phyloP scores from a whole-genome alignment of 2,888 invertebrate species.

The Sminthurinus aureus region DNA sequence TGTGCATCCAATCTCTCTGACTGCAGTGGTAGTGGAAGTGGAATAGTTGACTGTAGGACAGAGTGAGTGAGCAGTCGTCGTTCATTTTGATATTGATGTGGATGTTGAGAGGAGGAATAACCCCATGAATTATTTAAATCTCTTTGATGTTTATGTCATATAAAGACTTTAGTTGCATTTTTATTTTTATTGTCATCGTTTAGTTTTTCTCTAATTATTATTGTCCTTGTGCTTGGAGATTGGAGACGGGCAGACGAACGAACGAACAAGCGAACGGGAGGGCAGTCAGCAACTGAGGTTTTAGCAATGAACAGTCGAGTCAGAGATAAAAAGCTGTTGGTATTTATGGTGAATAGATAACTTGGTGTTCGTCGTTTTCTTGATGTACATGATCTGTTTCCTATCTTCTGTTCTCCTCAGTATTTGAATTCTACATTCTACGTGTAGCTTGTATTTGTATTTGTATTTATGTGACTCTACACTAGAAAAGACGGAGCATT shows the following conservation, averaged over 20 bases:
- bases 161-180: conserved; percentile 29
- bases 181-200: conserved; percentile 38
- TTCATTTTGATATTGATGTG: neutral
- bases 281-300: neutral
- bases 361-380: neutral
- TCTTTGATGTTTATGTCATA: conserved; percentile 25
- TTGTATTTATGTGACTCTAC: too few relatives aligned
- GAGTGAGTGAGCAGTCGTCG: conserved; percentile 4
- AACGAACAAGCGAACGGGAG: neutral
- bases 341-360: conserved; percentile 4
- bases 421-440: too few relatives aligned
- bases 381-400: neutral
- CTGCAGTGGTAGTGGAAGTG: too few relatives aligned
- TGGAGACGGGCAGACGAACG: neutral
- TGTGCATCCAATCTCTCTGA: neutral
- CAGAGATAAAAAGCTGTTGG: neutral
- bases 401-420: too few relatives aligned
- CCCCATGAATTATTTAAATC: conserved; percentile 49
- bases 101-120: conserved; percentile 41
- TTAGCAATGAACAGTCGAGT: too few relatives aligned
- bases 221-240: neutral
- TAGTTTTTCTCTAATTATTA: conserved; percentile 30
- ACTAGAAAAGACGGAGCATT: too few relatives aligned
- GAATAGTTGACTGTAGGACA: neutral
- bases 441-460: too few relatives aligned